Conservation (phyloP, 1,140 invertebrate species). For the Asobara japonica region DNA sequence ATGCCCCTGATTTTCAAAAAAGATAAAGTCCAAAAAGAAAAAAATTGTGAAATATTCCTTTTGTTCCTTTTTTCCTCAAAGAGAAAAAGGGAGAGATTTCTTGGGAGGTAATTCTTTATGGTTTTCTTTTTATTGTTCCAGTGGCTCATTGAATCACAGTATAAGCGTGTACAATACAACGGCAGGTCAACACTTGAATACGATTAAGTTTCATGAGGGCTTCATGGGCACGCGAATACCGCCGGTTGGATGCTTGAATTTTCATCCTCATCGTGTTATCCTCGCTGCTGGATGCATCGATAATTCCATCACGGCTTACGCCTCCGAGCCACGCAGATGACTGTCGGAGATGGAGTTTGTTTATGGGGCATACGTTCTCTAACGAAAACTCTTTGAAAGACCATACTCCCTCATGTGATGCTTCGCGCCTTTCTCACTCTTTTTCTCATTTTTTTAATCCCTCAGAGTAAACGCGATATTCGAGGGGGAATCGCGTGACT, state of each 20-base stretch:
- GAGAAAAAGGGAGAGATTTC: not conserved
- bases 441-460: no score
- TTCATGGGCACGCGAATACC: constrained; percentile 90
- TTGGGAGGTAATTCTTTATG: constrained; percentile 25
- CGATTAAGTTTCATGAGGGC: constrained; percentile 88
- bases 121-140: constrained; percentile 65
- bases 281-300: constrained; percentile 83
- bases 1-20: not conserved
- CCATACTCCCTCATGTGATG: not conserved
- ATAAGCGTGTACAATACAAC: constrained; percentile 82
- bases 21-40: constrained; percentile 2
- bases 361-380: constrained; percentile 37
- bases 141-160: constrained; percentile 84
- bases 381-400: constrained; percentile 25
- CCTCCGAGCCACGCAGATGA: constrained; percentile 75
- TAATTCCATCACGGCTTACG: constrained; percentile 80
- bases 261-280: constrained; percentile 84
- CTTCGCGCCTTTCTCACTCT: no score
- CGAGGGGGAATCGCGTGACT: not conserved
- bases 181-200: constrained; percentile 75
- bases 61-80: constrained; percentile 13
- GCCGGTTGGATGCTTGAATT: constrained; percentile 84
- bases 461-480: not conserved
- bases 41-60: not conserved
- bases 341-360: constrained; percentile 64